phyloP scores from a whole-genome alignment of 2,113 vertebrate genomes.

The Oceanites oceanicus region DNA sequence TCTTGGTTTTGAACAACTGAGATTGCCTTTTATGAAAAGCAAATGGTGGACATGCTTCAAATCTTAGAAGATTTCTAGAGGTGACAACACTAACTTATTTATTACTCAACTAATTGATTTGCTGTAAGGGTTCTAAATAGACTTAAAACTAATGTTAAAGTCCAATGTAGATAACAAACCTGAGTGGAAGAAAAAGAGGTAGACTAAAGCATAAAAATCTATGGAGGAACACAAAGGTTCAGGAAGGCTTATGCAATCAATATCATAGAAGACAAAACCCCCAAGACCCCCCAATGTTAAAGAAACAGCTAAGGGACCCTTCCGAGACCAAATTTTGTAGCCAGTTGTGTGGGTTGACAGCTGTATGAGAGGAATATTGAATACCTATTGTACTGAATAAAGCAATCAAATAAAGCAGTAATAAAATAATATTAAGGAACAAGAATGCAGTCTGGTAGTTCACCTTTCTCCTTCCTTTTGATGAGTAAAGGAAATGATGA shows the following conservation, averaged over 20 bases:
- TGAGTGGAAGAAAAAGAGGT: not conserved
- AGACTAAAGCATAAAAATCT: not conserved
- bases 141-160: not conserved
- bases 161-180: not conserved
- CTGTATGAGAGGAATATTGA: not conserved
- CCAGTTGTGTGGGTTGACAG: not conserved
- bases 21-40: not conserved
- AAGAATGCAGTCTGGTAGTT: not conserved
- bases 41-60: not conserved
- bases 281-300: rapidly evolving
- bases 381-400: not conserved
- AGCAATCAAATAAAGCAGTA: not conserved
- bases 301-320: not conserved
- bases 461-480: not conserved
- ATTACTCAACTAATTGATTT: not conserved
- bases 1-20: not conserved
- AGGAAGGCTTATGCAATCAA: not conserved
- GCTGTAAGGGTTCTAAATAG: not conserved
- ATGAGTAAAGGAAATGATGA: not conserved
- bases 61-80: not conserved
- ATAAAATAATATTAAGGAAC: not conserved
- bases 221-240: not conserved
- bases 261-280: not conserved
- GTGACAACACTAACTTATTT: not conserved
- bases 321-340: not conserved